Conservation (phyloP, 2,888 invertebrate genomes). For the Nephrocerus scutellatus region DNA sequence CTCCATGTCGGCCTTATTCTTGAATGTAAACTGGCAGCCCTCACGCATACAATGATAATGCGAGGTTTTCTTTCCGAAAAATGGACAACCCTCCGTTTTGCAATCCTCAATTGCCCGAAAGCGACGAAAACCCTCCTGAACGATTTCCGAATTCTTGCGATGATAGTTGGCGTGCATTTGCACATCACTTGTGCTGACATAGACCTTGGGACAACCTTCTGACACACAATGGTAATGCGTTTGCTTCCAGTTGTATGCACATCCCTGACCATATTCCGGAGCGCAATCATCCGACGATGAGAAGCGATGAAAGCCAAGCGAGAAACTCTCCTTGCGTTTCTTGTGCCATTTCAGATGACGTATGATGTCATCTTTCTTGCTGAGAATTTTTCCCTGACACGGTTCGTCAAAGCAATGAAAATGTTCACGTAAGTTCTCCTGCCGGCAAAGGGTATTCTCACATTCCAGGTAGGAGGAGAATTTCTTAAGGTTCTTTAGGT, state of each 20-base stretch:
- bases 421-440: constrained; percentile 64
- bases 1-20: constrained; percentile 99
- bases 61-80: constrained; percentile 90
- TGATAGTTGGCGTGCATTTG: constrained; percentile 99
- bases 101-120: constrained; percentile 96
- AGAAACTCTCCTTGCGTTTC: constrained; percentile 92
- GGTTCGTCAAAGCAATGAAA: constrained; percentile 76
- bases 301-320: constrained; percentile 78
- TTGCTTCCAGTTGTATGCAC: constrained; percentile 70
- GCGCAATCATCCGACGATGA: constrained; percentile 93
- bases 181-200: constrained; percentile 97
- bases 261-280: constrained; percentile 67
- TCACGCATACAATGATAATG: constrained; percentile 93
- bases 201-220: constrained; percentile 88
- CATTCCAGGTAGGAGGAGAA: constrained; percentile 47
- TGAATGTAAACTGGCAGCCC: constrained; percentile 91
- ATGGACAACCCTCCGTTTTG: constrained; percentile 82
- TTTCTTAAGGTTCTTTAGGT: constrained; percentile 42
- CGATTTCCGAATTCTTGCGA: constrained; percentile 94
- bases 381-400: constrained; percentile 73
- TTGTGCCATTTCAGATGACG: constrained; percentile 99
- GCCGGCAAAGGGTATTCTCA: constrained; percentile 41
- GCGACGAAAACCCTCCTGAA: constrained; percentile 95
- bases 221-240: constrained; percentile 87
- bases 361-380: constrained; percentile 98